Evolutionary conservation across 2,888 invertebrate species (phyloP), one percentile per base, ranked within the genome.

Genomic region (Sarcophaga caerulescens): DNA sequence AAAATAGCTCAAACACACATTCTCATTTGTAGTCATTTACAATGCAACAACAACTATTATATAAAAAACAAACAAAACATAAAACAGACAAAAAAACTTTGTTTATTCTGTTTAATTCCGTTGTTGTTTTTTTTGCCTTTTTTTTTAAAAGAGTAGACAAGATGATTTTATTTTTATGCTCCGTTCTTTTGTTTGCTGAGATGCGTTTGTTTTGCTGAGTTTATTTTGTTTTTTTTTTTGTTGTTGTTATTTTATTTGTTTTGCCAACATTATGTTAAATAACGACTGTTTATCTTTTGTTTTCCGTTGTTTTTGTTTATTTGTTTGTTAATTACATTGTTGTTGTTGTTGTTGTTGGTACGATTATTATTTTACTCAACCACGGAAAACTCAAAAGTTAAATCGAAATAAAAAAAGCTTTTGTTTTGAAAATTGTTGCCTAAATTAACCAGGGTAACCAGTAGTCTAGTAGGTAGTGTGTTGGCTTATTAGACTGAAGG

Each of bases 241-340:
- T 35, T 35, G 35, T 35, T 35, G 6, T 1, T 35, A 35, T 35
- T 44, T 44, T 52, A 44, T 76, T 76, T 76, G 62, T 78, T 85
- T 80, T 75, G 79, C 79, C 84, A 84, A 84, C 84, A 84, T 84
- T 75, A 75, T 80, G 63, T 75, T 75, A 75, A 84, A 84, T 82
- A 82, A 82, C 71, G 84, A 59, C 75, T 79, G 63, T 79, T 78
- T 52, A 60, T 66, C 23, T 68, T 60, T 74, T 74, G 60, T 80
- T 35, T 57, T 44, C 62, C 65, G 65, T 62, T 76, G 57, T 76
- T 76, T 52, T 52, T 52, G 52, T 52, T 52, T 52, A 52, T 52
- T 52, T 66, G 60, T 81, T 74, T 75, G 65, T 75, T 81, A 75
- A 81, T 81, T 68, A 75, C 62, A 68, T 81, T 75, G 19, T 74